These are phyloP conservation scores for Sarcophaga subvicina DNA, from an alignment of 2,888 invertebrate species.

Conservation along the genomic window DNA sequence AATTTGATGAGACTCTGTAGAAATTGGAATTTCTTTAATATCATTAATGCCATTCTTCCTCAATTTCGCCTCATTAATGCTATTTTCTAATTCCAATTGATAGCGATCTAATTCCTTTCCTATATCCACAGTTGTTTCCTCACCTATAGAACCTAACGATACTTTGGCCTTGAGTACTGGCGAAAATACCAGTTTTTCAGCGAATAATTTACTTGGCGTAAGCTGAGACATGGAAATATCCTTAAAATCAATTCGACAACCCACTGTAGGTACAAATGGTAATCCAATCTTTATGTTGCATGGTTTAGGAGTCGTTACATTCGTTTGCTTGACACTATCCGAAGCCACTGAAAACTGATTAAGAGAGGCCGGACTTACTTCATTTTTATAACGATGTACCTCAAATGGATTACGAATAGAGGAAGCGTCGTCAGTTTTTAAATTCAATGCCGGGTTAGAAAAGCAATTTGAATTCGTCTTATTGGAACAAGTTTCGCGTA, in stretches of 20 bases:
- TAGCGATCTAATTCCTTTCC: slow-evolving; percentile 81
- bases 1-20: slow-evolving; percentile 1
- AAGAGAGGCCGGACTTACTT: slow-evolving; percentile 73
- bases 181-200: slow-evolving; percentile 80
- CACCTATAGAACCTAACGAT: slow-evolving; percentile 77
- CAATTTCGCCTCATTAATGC: slow-evolving; percentile 81
- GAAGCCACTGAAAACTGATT: slow-evolving; percentile 80
- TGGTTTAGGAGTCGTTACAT: slow-evolving; percentile 62
- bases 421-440: slow-evolving; percentile 76
- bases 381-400: slow-evolving; percentile 75
- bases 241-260: slow-evolving; percentile 80
- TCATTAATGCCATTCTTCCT: slow-evolving; percentile 72
- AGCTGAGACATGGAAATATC: slow-evolving; percentile 75
- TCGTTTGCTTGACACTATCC: slow-evolving; percentile 70
- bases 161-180: slow-evolving; percentile 74
- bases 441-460: slow-evolving; percentile 79
- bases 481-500: slow-evolving; percentile 64
- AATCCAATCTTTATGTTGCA: slow-evolving; percentile 77
- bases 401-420: slow-evolving; percentile 80
- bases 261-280: slow-evolving; percentile 80
- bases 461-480: slow-evolving; percentile 74
- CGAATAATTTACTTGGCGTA: slow-evolving; percentile 79
- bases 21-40: too few species aligned
- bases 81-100: slow-evolving; percentile 81
- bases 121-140: slow-evolving; percentile 80